A percentile compares a stretch with the other conserved stretches of the same genome.
These are phyloP conservation scores for Drosophila diplacantha DNA, from an alignment of 2,888 invertebrate genomes.

Conservation along the genomic window DNA sequence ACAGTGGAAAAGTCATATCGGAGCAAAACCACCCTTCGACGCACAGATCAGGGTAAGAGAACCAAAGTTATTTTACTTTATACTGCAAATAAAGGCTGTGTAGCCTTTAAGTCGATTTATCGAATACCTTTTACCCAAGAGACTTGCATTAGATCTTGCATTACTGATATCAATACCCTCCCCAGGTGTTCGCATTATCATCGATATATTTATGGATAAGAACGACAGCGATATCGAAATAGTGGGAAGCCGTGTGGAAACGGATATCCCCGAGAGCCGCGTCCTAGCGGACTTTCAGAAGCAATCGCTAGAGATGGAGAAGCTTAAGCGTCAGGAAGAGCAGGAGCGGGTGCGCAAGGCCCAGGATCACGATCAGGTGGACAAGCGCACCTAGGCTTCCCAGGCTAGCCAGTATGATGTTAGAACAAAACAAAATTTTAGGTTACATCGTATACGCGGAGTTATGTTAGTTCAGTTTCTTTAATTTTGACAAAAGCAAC, in stretches of 20 bases:
- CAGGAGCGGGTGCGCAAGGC: neutral
- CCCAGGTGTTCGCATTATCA: conserved; percentile 75
- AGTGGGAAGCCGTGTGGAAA: conserved; percentile 75
- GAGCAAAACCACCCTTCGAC: conserved; percentile 76
- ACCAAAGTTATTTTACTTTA: neutral
- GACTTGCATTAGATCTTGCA: neutral
- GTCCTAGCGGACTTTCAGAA: conserved; percentile 75
- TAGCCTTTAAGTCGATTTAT: too few species aligned
- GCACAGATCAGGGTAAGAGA: conserved; percentile 70
- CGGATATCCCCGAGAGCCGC: conserved; percentile 75
- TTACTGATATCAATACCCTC: neutral
- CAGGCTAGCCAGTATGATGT: neutral
- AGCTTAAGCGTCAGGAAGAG: conserved; percentile 2
- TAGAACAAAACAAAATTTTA: conserved; percentile 43
- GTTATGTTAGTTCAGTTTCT: conserved; percentile 30
- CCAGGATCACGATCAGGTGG: neutral
- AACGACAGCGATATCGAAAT: conserved; percentile 65
- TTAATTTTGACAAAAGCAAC: conserved; percentile 29
- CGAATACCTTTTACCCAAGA: neutral
- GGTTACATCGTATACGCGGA: conserved; percentile 39
- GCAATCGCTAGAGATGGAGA: conserved; percentile 46
- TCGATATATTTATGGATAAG: conserved; percentile 74
- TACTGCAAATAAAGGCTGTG: neutral
- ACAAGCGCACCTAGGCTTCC: conserved; percentile 1
- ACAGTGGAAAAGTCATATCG: conserved; percentile 63